These are phyloP conservation scores for Leptopilina drosophilae DNA, from an alignment of 2,888 invertebrate species.

Conservation along the genomic window DNA sequence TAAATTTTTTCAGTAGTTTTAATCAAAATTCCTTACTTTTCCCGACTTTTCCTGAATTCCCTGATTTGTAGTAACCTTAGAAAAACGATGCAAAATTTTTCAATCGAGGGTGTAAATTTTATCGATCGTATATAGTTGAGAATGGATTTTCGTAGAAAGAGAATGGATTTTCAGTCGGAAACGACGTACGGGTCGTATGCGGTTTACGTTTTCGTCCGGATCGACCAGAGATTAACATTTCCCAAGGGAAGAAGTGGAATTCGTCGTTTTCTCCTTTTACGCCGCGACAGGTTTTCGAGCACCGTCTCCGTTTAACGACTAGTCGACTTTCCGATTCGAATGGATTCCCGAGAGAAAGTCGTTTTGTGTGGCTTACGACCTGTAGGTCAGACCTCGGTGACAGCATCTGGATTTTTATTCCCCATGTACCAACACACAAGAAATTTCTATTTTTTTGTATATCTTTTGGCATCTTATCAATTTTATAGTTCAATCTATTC, in stretches of 20 bases:
- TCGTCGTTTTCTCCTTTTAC: constrained; percentile 42
- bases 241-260: constrained; percentile 38
- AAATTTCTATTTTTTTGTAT: constrained; percentile 10
- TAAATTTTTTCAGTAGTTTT: too few relatives aligned
- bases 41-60: too few relatives aligned
- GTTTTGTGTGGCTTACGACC: constrained; percentile 45
- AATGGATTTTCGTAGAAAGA: background rate
- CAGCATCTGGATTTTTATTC: constrained; percentile 34
- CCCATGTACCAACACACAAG: constrained; percentile 12
- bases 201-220: constrained; percentile 36
- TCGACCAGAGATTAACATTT: constrained; percentile 39
- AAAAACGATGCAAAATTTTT: background rate
- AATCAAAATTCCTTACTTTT: too few relatives aligned
- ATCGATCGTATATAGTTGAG: background rate
- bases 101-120: constrained; percentile 4
- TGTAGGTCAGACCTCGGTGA: constrained; percentile 30
- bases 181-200: constrained; percentile 28
- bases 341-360: constrained; percentile 44
- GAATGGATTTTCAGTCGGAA: constrained; percentile 20
- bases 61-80: too few relatives aligned
- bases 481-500: constrained; percentile 13
- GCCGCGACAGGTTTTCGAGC: constrained; percentile 42
- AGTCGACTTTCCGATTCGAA: constrained; percentile 52
- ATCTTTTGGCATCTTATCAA: background rate
- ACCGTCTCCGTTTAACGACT: constrained; percentile 15